Conservation (phyloP, 2,888 invertebrate genomes). For the Monochamus alternatus region DNA sequence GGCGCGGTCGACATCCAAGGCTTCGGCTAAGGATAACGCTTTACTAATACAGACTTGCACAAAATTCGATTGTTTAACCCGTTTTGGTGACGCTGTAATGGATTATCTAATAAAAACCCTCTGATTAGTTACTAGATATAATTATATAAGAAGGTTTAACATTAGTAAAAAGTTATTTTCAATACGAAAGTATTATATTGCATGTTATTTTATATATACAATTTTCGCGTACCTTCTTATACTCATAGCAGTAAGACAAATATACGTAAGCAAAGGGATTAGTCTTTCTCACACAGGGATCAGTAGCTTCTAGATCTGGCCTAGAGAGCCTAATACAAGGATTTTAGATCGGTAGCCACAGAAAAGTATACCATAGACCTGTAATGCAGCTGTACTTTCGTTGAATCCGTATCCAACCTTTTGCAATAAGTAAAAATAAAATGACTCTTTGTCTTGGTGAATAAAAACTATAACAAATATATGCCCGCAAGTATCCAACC, state of each 20-base stretch:
- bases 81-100: conserved; percentile 29
- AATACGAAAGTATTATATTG: conserved; percentile 63
- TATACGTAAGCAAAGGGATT: conserved; percentile 59
- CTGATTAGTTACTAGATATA: conserved; percentile 62
- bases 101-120: conserved; percentile 57
- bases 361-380: conserved; percentile 53
- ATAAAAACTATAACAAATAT: conserved; percentile 32
- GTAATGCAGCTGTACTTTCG: conserved; percentile 44
- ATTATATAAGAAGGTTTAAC: conserved; percentile 55
- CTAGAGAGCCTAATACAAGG: conserved; percentile 60
- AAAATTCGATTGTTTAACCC: conserved; percentile 33
- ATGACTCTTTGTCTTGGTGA: not conserved
- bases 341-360: conserved; percentile 13
- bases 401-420: conserved; percentile 24
- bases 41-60: conserved; percentile 46
- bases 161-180: conserved; percentile 66
- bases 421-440: conserved; percentile 2
- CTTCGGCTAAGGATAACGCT: conserved; percentile 42
- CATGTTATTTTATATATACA: conserved; percentile 63
- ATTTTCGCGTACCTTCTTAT: conserved; percentile 61
- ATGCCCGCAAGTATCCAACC: too few species aligned
- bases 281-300: conserved; percentile 63
- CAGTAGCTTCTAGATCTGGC: conserved; percentile 59
- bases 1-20: conserved; percentile 43
- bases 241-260: conserved; percentile 51